Evolutionary conservation across 1,140 invertebrate species (phyloP).

Genomic region (Meloidogyne floridensis): DNA sequence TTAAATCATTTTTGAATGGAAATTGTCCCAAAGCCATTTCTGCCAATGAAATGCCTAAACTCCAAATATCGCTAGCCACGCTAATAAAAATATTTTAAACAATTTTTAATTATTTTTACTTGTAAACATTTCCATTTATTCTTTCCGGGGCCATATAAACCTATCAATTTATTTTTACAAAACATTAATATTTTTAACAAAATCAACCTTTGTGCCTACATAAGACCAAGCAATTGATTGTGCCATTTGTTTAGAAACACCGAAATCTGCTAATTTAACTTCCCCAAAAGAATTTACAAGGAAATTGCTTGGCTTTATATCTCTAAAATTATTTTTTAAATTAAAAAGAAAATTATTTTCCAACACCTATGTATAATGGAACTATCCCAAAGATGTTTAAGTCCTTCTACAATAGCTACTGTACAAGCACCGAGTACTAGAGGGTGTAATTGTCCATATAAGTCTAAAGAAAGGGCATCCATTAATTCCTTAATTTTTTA

Average conservation of each 20-base stretch:
- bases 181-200: slow-evolving; percentile 9
- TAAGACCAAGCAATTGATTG: slow-evolving; percentile 68
- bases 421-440: slow-evolving; percentile 66
- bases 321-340: slow-evolving; percentile 59
- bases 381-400: slow-evolving; percentile 68
- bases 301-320: slow-evolving; percentile 69
- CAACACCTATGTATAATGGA: slow-evolving; percentile 69
- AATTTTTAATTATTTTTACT: slow-evolving; percentile 14
- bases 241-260: slow-evolving; percentile 67
- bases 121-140: slow-evolving; percentile 39
- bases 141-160: slow-evolving; percentile 69
- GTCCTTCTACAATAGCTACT: slow-evolving; percentile 66
- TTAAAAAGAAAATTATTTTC: slow-evolving; percentile 23
- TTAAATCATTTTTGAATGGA: slow-evolving; percentile 39
- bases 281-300: slow-evolving; percentile 67
- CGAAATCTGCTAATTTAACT: slow-evolving; percentile 69
- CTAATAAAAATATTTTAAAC: slow-evolving; percentile 43
- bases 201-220: slow-evolving; percentile 67
- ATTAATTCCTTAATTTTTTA: slow-evolving; percentile 86
- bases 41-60: slow-evolving; percentile 67
- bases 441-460: slow-evolving; percentile 65
- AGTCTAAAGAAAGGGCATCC: slow-evolving; percentile 71
- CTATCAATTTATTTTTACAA: slow-evolving; percentile 16
- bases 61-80: slow-evolving; percentile 69
- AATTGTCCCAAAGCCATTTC: slow-evolving; percentile 66